These are phyloP conservation scores for Pseudococcus viburni DNA, from an alignment of 2,888 invertebrate species.

Conservation along the genomic window DNA sequence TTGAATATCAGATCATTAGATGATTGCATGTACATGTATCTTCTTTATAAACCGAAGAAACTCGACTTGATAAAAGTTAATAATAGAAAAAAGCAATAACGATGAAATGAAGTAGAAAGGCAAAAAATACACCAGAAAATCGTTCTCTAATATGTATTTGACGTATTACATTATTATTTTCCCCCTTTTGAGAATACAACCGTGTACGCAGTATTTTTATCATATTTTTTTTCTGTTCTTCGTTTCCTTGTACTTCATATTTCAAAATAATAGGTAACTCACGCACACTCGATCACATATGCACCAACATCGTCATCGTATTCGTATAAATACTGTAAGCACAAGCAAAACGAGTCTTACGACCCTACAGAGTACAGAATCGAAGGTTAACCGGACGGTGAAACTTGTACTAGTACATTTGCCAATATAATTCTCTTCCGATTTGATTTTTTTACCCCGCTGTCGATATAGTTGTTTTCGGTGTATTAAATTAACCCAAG, in stretches of 20 bases:
- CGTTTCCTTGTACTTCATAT: neutral
- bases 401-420: slow-evolving; percentile 7
- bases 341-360: slow-evolving; percentile 33
- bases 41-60: neutral
- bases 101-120: neutral
- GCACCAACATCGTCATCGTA: neutral
- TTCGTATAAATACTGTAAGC: neutral
- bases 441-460: neutral
- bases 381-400: slow-evolving; percentile 22
- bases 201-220: neutral
- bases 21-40: no score
- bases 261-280: neutral
- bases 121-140: neutral
- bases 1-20: no score
- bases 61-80: neutral
- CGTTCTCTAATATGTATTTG: neutral
- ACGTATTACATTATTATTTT: slow-evolving; percentile 6
- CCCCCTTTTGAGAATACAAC: neutral
- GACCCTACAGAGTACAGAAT: slow-evolving; percentile 29
- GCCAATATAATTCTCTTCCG: slow-evolving; percentile 27
- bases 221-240: neutral
- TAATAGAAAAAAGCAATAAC: neutral
- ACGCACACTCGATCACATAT: neutral
- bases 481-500: neutral
- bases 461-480: neutral